phyloP scores from a whole-genome alignment of 2,113 vertebrate species.

The Dicaeum eximium region DNA sequence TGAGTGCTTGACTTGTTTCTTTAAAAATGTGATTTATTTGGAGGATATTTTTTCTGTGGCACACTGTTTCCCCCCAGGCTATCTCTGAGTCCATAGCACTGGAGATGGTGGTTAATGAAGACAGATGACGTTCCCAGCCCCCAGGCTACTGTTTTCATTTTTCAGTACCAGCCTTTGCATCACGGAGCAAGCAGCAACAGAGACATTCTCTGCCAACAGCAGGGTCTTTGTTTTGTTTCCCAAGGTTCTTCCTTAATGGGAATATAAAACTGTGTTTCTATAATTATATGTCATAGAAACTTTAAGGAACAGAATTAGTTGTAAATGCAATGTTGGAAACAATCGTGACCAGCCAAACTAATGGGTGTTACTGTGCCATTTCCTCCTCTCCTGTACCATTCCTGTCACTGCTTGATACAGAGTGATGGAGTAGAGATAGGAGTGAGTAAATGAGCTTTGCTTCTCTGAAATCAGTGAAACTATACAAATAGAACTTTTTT shows the following conservation, averaged over 20 bases:
- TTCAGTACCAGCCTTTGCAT: constrained; percentile 10
- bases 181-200: not conserved
- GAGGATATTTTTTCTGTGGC: constrained; percentile 48
- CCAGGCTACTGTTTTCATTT: constrained; percentile 43
- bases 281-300: not conserved
- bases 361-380: not conserved
- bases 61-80: constrained; percentile 21
- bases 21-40: constrained; percentile 52
- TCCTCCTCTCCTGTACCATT: not conserved
- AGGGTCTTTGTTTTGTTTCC: not conserved
- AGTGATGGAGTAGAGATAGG: not conserved
- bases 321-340: not conserved
- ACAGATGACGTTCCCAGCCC: constrained; percentile 22
- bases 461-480: not conserved
- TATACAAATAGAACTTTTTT: not conserved
- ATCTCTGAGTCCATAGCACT: not conserved
- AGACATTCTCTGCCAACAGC: not conserved
- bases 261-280: not conserved
- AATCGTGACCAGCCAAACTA: not conserved
- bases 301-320: not conserved
- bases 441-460: not conserved
- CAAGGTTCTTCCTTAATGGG: not conserved
- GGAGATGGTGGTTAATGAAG: constrained; percentile 56
- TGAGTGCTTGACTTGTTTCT: constrained; percentile 35
- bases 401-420: not conserved